A percentile compares a stretch with the other conserved stretches of the same genome.
phyloP scores from a whole-genome alignment of 1,140 invertebrate genomes.

The Melitaea cinxia region DNA sequence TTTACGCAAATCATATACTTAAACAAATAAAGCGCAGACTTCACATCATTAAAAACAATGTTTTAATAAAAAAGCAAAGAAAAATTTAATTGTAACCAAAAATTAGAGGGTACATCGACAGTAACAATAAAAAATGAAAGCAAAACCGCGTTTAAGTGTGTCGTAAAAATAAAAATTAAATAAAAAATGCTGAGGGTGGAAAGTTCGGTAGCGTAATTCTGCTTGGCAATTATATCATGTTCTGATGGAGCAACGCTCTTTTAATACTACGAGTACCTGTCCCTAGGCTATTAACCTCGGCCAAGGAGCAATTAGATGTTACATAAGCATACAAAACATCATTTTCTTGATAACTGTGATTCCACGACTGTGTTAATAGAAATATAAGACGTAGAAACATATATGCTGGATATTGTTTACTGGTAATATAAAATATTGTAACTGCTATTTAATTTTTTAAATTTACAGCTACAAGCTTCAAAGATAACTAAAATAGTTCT shows the following conservation, averaged over 20 bases:
- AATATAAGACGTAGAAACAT: neutral
- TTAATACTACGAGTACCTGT: constrained; percentile 73
- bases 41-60: constrained; percentile 71
- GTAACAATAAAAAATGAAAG: constrained; percentile 80
- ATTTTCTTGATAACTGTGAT: neutral
- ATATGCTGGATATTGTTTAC: too few species aligned
- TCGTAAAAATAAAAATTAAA: constrained; percentile 82
- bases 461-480: too few species aligned
- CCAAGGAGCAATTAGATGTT: constrained; percentile 38
- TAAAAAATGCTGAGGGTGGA: constrained; percentile 76
- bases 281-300: constrained; percentile 55
- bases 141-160: constrained; percentile 79
- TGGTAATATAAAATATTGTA: too few species aligned
- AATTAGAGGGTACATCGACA: constrained; percentile 78
- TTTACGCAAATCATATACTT: constrained; percentile 32
- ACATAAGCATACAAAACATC: constrained; percentile 1
- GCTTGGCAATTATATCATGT: constrained; percentile 72
- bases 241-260: constrained; percentile 59
- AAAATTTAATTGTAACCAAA: constrained; percentile 78
- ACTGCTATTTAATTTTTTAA: too few species aligned
- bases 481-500: too few species aligned
- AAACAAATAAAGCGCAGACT: constrained; percentile 43
- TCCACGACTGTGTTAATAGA: neutral
- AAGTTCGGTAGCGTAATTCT: constrained; percentile 70
- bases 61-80: constrained; percentile 64